Percentiles rank a stretch among this genome's conserved stretches.
Evolutionary conservation across 2,797 vertebrate species (phyloP).

Genomic region (Microctenopoma stevenorrisi): DNA sequence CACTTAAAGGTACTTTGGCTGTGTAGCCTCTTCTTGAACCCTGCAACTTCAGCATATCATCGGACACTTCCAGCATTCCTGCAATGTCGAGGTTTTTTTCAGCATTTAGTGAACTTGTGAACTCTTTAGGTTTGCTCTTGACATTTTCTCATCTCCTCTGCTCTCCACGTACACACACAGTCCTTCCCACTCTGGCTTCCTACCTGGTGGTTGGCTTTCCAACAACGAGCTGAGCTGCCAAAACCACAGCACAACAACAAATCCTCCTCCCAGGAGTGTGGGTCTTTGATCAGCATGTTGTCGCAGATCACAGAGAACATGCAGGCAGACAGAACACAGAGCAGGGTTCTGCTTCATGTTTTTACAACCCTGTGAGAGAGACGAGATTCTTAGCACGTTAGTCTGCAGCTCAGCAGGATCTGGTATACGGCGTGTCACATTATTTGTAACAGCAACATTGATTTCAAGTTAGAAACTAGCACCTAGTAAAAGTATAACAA

Average conservation of each 20-base stretch:
- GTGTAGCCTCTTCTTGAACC: constrained; percentile 35
- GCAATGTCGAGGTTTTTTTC: constrained; percentile 51
- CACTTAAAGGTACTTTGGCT: background rate
- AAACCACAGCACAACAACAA: constrained; percentile 46
- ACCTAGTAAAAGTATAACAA: constrained; percentile 7
- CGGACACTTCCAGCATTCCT: constrained; percentile 31
- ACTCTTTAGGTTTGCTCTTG: constrained; percentile 31
- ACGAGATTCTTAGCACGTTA: constrained; percentile 34
- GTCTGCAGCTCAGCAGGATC: constrained; percentile 28
- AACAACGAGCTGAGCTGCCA: constrained; percentile 45
- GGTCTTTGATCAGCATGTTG: constrained; percentile 63
- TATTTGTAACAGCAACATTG: constrained; percentile 1
- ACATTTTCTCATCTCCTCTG: background rate
- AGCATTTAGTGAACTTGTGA: constrained; percentile 54
- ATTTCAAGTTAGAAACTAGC: constrained; percentile 16
- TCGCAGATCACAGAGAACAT: constrained; percentile 30
- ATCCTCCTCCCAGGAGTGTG: constrained; percentile 38
- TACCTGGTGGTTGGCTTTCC: constrained; percentile 49
- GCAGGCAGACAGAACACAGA: constrained; percentile 56
- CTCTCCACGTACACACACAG: constrained; percentile 4
- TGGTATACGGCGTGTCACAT: constrained; percentile 25
- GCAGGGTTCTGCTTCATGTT: constrained; percentile 47
- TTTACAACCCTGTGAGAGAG: constrained; percentile 45
- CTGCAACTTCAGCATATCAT: constrained; percentile 44
- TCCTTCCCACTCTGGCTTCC: constrained; percentile 5